Conservation (phyloP, 2,888 invertebrate species). For the Allolobophora icterica region DNA sequence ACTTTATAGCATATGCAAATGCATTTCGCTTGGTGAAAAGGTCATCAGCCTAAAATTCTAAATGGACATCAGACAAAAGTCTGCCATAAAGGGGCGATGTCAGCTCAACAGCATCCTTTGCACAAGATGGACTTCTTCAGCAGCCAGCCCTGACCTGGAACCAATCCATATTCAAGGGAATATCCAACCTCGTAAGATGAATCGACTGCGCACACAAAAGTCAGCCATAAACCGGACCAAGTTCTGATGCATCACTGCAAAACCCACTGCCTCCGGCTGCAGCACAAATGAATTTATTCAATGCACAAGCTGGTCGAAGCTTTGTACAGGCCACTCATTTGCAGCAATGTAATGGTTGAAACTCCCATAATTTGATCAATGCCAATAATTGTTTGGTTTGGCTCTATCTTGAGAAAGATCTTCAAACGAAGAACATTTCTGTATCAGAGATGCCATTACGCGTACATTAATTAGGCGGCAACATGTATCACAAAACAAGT, state of each 20-base stretch:
- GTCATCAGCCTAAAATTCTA: background rate
- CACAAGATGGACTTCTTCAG: background rate
- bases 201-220: background rate
- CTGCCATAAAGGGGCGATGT: background rate
- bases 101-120: background rate
- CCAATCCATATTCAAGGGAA: background rate
- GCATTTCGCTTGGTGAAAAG: background rate
- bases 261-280: background rate
- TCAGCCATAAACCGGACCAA: conserved; percentile 4
- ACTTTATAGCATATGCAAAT: background rate
- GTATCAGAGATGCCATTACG: too few relatives aligned
- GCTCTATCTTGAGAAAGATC: background rate
- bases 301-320: conserved; percentile 5
- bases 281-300: conserved; percentile 1
- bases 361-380: background rate
- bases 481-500: background rate
- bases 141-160: background rate
- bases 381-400: conserved; percentile 17
- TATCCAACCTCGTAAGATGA: background rate
- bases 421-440: background rate
- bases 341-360: background rate
- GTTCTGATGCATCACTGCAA: background rate
- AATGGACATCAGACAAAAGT: background rate
- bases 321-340: background rate
- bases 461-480: too few relatives aligned